These are phyloP conservation scores for Kryphioiulus occultus DNA, from an alignment of 2,888 invertebrate species.

Conservation along the genomic window DNA sequence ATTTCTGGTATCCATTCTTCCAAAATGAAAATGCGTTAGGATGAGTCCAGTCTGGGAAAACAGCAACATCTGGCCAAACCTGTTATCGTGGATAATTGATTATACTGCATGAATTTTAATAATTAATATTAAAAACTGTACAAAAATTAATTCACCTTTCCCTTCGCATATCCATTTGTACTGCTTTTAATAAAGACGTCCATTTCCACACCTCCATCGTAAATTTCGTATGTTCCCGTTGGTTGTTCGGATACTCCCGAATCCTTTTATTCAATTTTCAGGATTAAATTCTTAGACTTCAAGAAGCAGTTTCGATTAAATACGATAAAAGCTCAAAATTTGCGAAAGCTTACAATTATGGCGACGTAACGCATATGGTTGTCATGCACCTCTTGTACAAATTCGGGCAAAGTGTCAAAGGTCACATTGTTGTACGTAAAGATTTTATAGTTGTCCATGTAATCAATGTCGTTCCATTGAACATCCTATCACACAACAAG, in stretches of 20 bases:
- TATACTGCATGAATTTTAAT: background rate
- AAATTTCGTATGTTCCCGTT: conserved; percentile 76
- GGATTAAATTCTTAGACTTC: background rate
- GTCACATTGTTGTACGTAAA: conserved; percentile 76
- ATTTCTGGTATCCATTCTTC: conserved; percentile 72
- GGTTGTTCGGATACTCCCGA: conserved; percentile 79
- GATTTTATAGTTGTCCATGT: conserved; percentile 79
- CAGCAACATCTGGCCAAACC: conserved; percentile 77
- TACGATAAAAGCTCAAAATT: background rate
- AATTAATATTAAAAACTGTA: background rate
- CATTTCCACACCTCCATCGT: conserved; percentile 75
- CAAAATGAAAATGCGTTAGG: conserved; percentile 76
- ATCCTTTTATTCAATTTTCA: conserved; percentile 62
- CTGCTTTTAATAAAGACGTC: conserved; percentile 77
- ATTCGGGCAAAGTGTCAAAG: conserved; percentile 73
- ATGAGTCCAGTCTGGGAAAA: conserved; percentile 80
- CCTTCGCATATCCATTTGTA: conserved; percentile 72
- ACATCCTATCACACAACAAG: conserved; percentile 57
- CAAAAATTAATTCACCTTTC: conserved; percentile 58
- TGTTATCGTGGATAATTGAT: background rate
- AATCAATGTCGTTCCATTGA: conserved; percentile 87
- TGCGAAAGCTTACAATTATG: conserved; percentile 59
- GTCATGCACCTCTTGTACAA: conserved; percentile 72
- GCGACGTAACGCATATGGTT: conserved; percentile 55
- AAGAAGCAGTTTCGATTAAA: background rate